Evolutionary conservation across 2,797 vertebrate species (phyloP).

Genomic region (Silurus aristotelis): DNA sequence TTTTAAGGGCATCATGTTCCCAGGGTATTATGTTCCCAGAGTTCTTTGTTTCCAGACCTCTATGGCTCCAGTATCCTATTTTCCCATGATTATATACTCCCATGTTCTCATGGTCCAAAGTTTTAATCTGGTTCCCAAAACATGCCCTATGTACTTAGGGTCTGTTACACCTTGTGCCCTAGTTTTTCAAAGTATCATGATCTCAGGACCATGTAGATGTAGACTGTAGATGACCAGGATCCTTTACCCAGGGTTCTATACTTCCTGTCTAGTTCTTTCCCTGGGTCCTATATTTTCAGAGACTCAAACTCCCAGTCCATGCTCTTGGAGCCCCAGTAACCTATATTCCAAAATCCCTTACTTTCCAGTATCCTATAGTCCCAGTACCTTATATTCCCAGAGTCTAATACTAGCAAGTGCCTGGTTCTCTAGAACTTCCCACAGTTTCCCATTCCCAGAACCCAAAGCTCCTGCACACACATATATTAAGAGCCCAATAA

Average conservation of each 20-base stretch:
- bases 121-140: too few species aligned
- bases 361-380: too few species aligned
- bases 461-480: neutral
- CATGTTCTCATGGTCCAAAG: too few species aligned
- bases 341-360: neutral
- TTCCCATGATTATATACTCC: neutral
- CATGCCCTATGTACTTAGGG: neutral
- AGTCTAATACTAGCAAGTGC: too few species aligned
- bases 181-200: neutral
- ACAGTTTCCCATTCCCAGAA: neutral
- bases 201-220: neutral
- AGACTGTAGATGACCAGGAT: too few species aligned
- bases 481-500: neutral
- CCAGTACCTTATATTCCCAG: neutral
- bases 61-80: neutral
- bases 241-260: neutral
- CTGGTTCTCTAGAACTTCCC: too few species aligned
- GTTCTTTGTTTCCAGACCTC: neutral
- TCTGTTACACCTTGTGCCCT: too few species aligned
- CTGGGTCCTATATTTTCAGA: neutral
- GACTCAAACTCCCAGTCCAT: neutral
- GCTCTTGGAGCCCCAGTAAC: neutral
- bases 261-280: neutral
- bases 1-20: neutral
- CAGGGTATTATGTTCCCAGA: neutral